Evolutionary conservation across 2,888 invertebrate species (phyloP).

Genomic region (Nomada flava): DNA sequence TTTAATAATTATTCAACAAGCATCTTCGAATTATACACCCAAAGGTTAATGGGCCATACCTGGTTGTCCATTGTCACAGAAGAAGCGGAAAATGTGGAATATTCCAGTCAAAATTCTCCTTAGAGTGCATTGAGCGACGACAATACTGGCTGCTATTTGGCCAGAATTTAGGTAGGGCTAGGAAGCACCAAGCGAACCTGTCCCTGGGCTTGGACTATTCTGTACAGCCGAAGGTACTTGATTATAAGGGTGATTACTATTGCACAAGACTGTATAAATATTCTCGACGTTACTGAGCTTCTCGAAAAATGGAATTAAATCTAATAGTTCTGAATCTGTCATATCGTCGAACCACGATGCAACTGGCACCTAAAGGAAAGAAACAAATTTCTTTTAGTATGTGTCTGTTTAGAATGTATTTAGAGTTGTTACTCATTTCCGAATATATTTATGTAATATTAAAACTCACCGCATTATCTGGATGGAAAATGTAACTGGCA

Average conservation of each 20-base stretch:
- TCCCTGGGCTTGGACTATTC: slow-evolving; percentile 79
- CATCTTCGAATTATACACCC: slow-evolving; percentile 38
- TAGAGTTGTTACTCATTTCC: no score
- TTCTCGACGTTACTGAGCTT: slow-evolving; percentile 98
- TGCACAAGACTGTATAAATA: slow-evolving; percentile 97
- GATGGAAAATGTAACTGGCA: slow-evolving; percentile 99
- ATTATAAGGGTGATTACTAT: slow-evolving; percentile 94
- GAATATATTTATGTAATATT: not conserved
- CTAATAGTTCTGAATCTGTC: slow-evolving; percentile 97
- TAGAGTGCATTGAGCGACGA: slow-evolving; percentile 80
- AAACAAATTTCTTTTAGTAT: slow-evolving; percentile 15
- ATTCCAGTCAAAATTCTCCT: slow-evolving; percentile 79
- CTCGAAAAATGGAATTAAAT: slow-evolving; percentile 99
- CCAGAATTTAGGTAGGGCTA: slow-evolving; percentile 83
- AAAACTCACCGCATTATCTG: slow-evolving; percentile 98
- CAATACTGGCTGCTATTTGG: slow-evolving; percentile 76
- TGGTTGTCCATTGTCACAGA: slow-evolving; percentile 68
- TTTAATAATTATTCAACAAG: slow-evolving; percentile 43
- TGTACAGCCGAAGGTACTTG: slow-evolving; percentile 78
- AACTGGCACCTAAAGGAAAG: slow-evolving; percentile 92
- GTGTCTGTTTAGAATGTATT: not conserved
- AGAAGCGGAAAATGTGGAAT: slow-evolving; percentile 77
- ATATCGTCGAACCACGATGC: slow-evolving; percentile 99
- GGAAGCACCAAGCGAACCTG: slow-evolving; percentile 81
- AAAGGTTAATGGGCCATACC: slow-evolving; percentile 63